phyloP scores from a whole-genome alignment of 2,888 invertebrate genomes.

The Baccha elongata region DNA sequence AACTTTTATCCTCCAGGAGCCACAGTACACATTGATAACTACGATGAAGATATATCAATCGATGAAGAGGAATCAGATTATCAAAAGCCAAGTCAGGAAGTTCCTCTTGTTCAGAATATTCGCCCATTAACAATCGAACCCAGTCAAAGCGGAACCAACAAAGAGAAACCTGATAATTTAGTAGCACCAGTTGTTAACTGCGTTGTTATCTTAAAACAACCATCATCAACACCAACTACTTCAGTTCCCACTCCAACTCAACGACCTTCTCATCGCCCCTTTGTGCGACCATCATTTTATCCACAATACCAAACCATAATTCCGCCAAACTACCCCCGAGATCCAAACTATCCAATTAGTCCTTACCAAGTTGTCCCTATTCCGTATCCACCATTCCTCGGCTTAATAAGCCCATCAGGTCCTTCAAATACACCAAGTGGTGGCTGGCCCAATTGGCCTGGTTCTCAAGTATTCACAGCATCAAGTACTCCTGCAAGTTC shows the following conservation, averaged over 20 bases:
- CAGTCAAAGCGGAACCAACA: background rate
- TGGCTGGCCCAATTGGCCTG: slow-evolving; percentile 13
- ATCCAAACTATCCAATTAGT: slow-evolving; percentile 23
- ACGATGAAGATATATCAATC: background rate
- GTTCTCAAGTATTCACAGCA: background rate
- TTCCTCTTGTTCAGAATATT: too few species aligned
- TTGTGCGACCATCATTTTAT: slow-evolving; percentile 5
- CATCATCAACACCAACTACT: slow-evolving; percentile 7
- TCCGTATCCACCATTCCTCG: slow-evolving; percentile 27
- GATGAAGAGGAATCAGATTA: slow-evolving; percentile 7
- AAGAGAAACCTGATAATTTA: background rate
- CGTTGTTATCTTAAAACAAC: slow-evolving; percentile 52
- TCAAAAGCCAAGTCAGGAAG: background rate
- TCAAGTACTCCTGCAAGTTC: background rate
- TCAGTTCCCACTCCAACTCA: background rate
- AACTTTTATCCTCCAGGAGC: slow-evolving; percentile 16
- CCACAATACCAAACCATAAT: slow-evolving; percentile 3
- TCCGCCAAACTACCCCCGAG: background rate
- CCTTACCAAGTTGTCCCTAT: slow-evolving; percentile 47
- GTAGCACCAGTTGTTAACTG: slow-evolving; percentile 52
- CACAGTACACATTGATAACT: background rate
- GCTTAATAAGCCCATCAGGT: slow-evolving; percentile 6
- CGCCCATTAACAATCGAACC: background rate
- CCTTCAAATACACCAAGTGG: background rate
- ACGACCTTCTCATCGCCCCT: background rate